Conservation (phyloP, 1,140 invertebrate species). For the Phocides pigmalion region DNA sequence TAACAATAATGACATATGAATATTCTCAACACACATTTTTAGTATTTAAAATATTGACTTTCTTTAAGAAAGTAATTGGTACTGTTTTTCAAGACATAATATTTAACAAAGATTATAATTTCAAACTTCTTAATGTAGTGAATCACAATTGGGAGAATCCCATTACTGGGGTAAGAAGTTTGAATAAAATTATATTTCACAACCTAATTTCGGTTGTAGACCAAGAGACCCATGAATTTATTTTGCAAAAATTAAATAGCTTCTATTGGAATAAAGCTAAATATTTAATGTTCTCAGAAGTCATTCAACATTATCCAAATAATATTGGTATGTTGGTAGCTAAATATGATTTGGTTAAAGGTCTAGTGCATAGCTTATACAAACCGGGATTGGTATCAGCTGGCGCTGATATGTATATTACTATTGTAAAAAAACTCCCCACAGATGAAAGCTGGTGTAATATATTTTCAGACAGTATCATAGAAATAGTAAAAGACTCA, state of each 20-base stretch:
- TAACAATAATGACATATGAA: constrained; percentile 64
- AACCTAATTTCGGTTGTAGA: constrained; percentile 52
- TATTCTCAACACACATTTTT: constrained; percentile 74
- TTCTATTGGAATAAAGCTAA: constrained; percentile 82
- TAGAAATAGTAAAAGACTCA: constrained; percentile 47
- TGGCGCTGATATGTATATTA: constrained; percentile 77
- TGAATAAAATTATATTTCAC: constrained; percentile 69
- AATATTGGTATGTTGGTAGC: constrained; percentile 42
- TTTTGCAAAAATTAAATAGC: constrained; percentile 62
- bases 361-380: constrained; percentile 68
- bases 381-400: constrained; percentile 75
- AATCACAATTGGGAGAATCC: constrained; percentile 82
- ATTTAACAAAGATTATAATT: constrained; percentile 52
- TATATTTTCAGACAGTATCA: constrained; percentile 56
- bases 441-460: constrained; percentile 59
- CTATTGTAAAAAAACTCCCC: constrained; percentile 64
- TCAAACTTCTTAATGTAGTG: constrained; percentile 65
- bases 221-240: constrained; percentile 43
- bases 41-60: constrained; percentile 70
- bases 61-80: constrained; percentile 64
- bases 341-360: constrained; percentile 57
- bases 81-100: constrained; percentile 55
- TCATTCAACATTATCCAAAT: constrained; percentile 55
- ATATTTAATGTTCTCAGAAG: constrained; percentile 74
- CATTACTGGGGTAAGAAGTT: constrained; percentile 72